Conservation (phyloP, 2,797 vertebrate species). For the Paedocypris micromegethes region DNA sequence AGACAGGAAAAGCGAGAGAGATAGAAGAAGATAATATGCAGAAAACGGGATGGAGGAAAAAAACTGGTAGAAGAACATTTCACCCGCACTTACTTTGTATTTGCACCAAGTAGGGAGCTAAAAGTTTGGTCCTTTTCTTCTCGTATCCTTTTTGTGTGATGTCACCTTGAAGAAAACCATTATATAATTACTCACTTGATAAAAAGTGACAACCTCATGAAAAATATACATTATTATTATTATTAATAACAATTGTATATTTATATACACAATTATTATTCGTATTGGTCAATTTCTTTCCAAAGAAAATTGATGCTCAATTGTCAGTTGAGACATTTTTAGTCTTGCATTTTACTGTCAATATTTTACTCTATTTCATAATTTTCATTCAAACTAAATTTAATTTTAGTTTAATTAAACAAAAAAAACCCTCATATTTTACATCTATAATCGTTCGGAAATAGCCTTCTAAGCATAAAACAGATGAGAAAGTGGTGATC, state of each 20-base stretch:
- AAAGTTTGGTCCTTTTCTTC: conserved; percentile 92
- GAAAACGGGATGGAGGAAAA: conserved; percentile 3
- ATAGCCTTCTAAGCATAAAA: not conserved
- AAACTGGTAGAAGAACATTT: not conserved
- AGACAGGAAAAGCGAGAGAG: conserved; percentile 1
- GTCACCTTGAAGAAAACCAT: conserved; percentile 74
- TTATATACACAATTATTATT: too few species aligned
- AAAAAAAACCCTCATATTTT: too few species aligned
- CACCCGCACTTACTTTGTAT: conserved; percentile 72
- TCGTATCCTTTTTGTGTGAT: conserved; percentile 98
- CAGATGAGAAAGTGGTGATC: conserved; percentile 23
- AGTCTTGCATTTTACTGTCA: too few species aligned
- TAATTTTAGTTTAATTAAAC: too few species aligned
- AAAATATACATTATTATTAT: not conserved
- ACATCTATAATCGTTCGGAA: too few species aligned
- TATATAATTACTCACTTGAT: conserved; percentile 33
- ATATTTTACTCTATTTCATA: too few species aligned
- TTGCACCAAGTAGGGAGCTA: conserved; percentile 83
- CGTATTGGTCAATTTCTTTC: too few species aligned
- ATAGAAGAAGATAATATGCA: conserved; percentile 14
- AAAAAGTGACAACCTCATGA: not conserved
- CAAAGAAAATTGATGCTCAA: too few species aligned
- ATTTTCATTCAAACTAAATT: too few species aligned
- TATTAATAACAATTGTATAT: not conserved
- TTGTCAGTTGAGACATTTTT: too few species aligned